Conservation (phyloP, 1,140 invertebrate genomes). For the Thaumetopoea pityocampa region DNA sequence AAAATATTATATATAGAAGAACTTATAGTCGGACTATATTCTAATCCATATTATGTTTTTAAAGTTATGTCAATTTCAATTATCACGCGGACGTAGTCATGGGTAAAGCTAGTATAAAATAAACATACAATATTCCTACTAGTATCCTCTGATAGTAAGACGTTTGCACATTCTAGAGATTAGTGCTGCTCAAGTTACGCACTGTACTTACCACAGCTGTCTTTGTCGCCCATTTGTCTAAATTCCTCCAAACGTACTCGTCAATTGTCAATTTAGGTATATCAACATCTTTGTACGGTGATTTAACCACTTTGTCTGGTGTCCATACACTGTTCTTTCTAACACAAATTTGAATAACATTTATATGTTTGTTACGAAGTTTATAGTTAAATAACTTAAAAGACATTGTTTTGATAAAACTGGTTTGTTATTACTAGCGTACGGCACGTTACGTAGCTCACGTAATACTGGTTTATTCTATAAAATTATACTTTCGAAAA, state of each 20-base stretch:
- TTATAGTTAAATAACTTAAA: constrained; percentile 3
- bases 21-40: no score
- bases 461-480: no score
- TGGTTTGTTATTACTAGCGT: not conserved
- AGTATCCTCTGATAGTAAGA: not conserved
- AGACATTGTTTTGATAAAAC: not conserved
- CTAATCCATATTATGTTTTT: no score
- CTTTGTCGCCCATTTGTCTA: constrained; percentile 77
- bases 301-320: constrained; percentile 36
- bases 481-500: no score
- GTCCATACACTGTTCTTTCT: constrained; percentile 42
- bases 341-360: constrained; percentile 11
- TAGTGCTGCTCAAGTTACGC: not conserved
- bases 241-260: constrained; percentile 78
- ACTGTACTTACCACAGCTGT: constrained; percentile 77
- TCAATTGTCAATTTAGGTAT: constrained; percentile 74
- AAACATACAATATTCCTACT: not conserved
- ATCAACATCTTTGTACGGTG: constrained; percentile 66
- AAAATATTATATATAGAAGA: no score
- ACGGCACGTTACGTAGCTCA: no score
- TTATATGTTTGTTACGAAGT: constrained; percentile 3
- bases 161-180: not conserved
- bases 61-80: no score
- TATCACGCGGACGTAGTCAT: no score
- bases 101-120: no score